Conservation (phyloP, 2,113 vertebrate species). For the Brevimyrus niger region DNA sequence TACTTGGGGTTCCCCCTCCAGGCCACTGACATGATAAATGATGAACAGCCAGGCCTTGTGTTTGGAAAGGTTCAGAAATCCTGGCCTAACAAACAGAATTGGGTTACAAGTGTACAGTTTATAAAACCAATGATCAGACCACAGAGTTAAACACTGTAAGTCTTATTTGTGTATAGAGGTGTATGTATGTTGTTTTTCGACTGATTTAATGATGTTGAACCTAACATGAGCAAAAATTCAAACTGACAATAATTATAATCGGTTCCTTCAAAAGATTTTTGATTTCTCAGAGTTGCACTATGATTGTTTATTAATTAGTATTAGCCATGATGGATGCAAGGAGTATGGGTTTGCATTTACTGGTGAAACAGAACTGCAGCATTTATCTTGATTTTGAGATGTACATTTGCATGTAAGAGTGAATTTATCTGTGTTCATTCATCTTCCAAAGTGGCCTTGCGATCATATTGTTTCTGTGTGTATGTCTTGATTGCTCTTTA, state of each 20-base stretch:
- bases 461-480: slow-evolving; percentile 42
- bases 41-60: not conserved
- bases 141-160: not conserved
- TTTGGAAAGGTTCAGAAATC: not conserved
- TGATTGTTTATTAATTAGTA: slow-evolving; percentile 28
- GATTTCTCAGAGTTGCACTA: not conserved
- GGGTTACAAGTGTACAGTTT: not conserved
- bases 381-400: slow-evolving; percentile 6
- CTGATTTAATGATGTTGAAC: not conserved
- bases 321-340: slow-evolving; percentile 18
- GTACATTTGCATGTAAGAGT: slow-evolving; percentile 59
- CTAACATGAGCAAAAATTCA: not conserved
- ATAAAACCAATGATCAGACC: not conserved
- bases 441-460: slow-evolving; percentile 61
- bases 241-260: not conserved
- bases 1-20: not conserved
- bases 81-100: not conserved
- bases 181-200: not conserved
- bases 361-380: slow-evolving; percentile 8
- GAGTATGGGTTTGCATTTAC: not conserved
- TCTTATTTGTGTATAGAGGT: not conserved
- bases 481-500: slow-evolving; percentile 26
- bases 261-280: not conserved
- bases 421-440: slow-evolving; percentile 43
- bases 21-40: not conserved